Evolutionary conservation across 2,113 vertebrate species (phyloP), one percentile per base, ranked within the genome.

Genomic region (Ptilorrhoa leucosticta): DNA sequence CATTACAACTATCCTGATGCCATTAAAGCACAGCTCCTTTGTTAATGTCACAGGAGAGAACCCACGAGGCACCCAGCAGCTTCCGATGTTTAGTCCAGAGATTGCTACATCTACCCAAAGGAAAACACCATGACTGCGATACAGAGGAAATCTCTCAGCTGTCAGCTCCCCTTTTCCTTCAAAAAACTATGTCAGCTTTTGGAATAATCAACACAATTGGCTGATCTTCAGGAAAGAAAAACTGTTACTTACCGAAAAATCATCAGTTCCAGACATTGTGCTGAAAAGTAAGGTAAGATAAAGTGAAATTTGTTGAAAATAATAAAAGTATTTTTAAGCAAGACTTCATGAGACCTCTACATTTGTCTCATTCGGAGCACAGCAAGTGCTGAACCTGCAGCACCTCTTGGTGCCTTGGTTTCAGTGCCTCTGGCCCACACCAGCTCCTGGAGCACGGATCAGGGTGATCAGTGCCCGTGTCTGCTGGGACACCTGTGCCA

Each of bases 251-350:
- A 98, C 97, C 93, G 97, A 98, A 92, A 98, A 98, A 56, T 98
- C 97, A 94, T 98, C 97, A 81, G 96, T 90, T 93, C 97, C 97
- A 96, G 97, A 97, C 97, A 98, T 98, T 96, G 93, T 94, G 86
- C 96, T 96, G 94, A 94, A 97, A 97, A 94, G 92, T 72, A 97
- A 97, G 95, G 96, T 94, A 93, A 96, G 86, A 96, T 68, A 96
- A 94, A 96, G 93, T 91, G 84, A 93, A 90, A 88, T 92, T 94
- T 80, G 82, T 94, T 96, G 87, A 90, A 96, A 95, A 71, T 50
- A 92, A 89, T 86, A 87, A 16, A 85, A 37, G 71, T 57, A 72
- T 72, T 79, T 76, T 83, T 33, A 87, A 94, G 78, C 75, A 93
- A 91, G 70, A 84, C 35, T 66, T 89, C 42, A 22, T 1, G 85